Percentiles rank a stretch among this genome's conserved stretches.
These are phyloP conservation scores for Clamator glandarius DNA, from an alignment of 2,797 vertebrate genomes.

Conservation along the genomic window DNA sequence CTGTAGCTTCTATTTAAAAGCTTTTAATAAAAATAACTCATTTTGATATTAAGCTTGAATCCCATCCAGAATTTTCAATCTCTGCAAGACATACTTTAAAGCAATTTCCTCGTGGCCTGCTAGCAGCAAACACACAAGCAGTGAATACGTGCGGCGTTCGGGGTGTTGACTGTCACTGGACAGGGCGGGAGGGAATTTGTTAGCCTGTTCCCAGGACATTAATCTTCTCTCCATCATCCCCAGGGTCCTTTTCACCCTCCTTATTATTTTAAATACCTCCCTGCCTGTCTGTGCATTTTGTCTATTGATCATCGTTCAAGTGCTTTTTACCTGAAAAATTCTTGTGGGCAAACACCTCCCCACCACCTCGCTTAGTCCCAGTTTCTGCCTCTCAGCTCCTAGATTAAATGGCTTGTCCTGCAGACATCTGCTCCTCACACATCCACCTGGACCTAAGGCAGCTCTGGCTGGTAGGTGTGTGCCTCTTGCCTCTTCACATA, in stretches of 20 bases:
- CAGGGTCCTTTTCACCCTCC: background rate
- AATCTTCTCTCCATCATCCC: constrained; percentile 22
- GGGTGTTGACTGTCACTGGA: background rate
- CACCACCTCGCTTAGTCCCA: background rate
- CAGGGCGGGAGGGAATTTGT: background rate
- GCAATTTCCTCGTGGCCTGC: constrained; percentile 70
- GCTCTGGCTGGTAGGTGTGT: background rate
- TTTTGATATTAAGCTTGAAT: constrained; percentile 73
- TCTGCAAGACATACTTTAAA: constrained; percentile 67
- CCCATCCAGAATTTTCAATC: constrained; percentile 61
- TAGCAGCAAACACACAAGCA: constrained; percentile 58
- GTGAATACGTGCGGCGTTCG: background rate
- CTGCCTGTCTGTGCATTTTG: background rate
- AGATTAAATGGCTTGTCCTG: background rate
- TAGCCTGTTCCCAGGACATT: background rate
- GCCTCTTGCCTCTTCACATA: background rate
- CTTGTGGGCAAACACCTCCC: background rate
- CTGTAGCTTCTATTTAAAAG: constrained; percentile 64
- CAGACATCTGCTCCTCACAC: background rate
- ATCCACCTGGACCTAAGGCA: background rate
- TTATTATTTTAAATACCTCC: background rate
- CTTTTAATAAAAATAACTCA: constrained; percentile 77
- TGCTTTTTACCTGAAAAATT: background rate
- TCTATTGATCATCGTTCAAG: background rate
- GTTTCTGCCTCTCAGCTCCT: background rate